These are phyloP conservation scores for Apeira syringaria DNA, from an alignment of 2,888 invertebrate species.

Conservation along the genomic window DNA sequence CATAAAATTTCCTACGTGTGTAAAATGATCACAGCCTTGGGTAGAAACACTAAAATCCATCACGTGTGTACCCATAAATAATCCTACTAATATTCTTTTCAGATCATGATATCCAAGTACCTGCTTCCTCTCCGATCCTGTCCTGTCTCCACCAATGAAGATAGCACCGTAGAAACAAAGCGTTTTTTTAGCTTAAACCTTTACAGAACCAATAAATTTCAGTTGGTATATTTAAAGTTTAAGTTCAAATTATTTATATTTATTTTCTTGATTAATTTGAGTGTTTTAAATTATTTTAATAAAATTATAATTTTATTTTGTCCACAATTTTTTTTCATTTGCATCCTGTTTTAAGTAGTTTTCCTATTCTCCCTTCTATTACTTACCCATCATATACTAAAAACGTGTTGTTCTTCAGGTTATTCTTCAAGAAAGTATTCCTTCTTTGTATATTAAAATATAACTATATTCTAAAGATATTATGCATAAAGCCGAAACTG, in stretches of 20 bases:
- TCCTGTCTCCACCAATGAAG: conserved; percentile 16
- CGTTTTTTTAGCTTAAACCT: conserved; percentile 5
- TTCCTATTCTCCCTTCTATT: too few species aligned
- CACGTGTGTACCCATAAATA: too few species aligned
- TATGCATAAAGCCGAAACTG: too few species aligned
- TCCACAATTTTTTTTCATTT: background rate
- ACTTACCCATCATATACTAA: too few species aligned
- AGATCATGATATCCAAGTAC: conserved; percentile 23
- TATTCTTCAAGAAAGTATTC: too few species aligned
- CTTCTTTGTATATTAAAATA: too few species aligned
- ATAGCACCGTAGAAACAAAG: conserved; percentile 11
- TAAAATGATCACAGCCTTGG: too few species aligned
- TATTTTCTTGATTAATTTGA: conserved; percentile 1
- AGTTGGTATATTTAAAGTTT: background rate
- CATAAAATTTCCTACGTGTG: too few species aligned
- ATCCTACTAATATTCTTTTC: conserved; percentile 17
- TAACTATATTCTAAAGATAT: too few species aligned
- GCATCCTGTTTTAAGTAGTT: too few species aligned
- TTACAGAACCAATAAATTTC: background rate
- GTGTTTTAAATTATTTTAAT: background rate
- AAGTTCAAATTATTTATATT: background rate
- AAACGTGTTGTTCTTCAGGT: too few species aligned
- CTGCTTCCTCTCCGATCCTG: conserved; percentile 25
- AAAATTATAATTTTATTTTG: background rate
- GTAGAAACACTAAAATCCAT: too few species aligned